Conservation (phyloP, 2,113 vertebrate genomes). For the Amblyornis subalaris region DNA sequence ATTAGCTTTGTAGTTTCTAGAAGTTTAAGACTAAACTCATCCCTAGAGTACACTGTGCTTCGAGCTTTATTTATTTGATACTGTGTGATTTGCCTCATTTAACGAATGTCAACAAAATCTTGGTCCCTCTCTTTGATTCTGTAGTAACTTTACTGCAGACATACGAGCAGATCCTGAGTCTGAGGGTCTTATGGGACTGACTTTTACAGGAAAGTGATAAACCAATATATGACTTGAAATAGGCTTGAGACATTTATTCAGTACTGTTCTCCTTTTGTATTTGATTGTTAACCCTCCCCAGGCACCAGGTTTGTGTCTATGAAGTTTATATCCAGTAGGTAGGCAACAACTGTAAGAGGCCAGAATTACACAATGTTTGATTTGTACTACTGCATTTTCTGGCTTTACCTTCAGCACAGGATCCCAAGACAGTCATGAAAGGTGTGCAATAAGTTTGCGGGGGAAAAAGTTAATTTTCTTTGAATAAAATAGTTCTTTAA, state of each 20-base stretch:
- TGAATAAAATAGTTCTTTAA: constrained; percentile 5
- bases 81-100: neutral
- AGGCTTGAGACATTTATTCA: neutral
- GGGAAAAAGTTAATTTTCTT: neutral
- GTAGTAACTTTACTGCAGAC: neutral
- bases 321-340: neutral
- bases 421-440: constrained; percentile 26
- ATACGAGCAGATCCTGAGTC: neutral
- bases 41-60: neutral
- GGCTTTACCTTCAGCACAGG: neutral
- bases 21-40: constrained; percentile 1
- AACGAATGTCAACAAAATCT: neutral
- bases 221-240: neutral
- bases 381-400: neutral
- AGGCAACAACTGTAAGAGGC: neutral
- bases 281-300: neutral
- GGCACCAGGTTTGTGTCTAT: fast-evolving
- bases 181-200: neutral
- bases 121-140: neutral
- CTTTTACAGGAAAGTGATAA: neutral
- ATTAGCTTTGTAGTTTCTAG: neutral
- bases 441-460: neutral
- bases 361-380: neutral
- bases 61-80: constrained; percentile 5
- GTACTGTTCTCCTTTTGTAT: neutral